These are phyloP conservation scores for Lophotriccus pileatus DNA, from an alignment of 2,797 vertebrate genomes.

Conservation along the genomic window DNA sequence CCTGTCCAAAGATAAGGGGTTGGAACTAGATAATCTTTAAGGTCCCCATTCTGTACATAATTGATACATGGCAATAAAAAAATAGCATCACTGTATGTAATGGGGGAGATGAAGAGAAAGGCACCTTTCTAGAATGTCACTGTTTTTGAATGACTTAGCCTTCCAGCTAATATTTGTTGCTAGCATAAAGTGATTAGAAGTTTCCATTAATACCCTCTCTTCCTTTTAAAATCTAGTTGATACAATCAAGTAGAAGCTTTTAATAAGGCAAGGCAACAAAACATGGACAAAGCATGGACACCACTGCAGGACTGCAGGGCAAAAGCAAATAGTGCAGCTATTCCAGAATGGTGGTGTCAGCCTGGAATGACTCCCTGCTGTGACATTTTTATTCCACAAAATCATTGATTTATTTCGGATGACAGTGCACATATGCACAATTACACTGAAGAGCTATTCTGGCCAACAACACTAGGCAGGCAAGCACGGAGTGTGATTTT, in stretches of 20 bases:
- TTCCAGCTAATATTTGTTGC: not conserved
- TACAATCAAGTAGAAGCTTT: not conserved
- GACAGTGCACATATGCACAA: not conserved
- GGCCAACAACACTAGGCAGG: not conserved
- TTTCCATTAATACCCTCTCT: not conserved
- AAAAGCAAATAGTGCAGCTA: not conserved
- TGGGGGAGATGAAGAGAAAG: not conserved
- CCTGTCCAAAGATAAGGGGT: too few species aligned
- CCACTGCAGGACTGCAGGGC: not conserved
- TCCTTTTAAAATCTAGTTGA: not conserved
- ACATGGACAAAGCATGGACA: not conserved
- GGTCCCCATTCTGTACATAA: not conserved
- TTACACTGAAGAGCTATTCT: constrained; percentile 2
- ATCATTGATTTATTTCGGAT: constrained; percentile 53
- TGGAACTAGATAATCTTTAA: not conserved
- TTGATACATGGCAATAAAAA: not conserved
- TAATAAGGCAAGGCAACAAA: not conserved
- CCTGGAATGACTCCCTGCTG: not conserved
- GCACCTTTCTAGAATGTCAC: not conserved
- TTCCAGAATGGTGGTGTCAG: constrained; percentile 9
- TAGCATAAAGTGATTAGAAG: not conserved
- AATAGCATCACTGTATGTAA: not conserved
- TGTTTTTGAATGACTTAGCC: not conserved
- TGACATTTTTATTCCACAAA: constrained; percentile 39
- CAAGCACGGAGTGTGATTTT: not conserved